Percentiles rank a stretch among this genome's conserved stretches.
Evolutionary conservation across 1,140 invertebrate species (phyloP).

Genomic region (Drosophila miranda): DNA sequence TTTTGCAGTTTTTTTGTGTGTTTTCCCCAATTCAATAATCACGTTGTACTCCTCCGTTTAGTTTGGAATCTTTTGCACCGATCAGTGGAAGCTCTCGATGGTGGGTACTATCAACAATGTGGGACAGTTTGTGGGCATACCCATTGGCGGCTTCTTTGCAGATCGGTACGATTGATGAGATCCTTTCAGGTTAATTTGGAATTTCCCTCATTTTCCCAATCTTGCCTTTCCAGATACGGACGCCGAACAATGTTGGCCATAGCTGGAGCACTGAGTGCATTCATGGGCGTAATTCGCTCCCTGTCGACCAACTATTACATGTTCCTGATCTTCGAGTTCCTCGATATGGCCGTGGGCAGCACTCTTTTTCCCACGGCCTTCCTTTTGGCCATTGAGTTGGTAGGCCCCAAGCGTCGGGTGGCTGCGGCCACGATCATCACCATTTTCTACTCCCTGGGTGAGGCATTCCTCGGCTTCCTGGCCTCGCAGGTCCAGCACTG

Average conservation of each 20-base stretch:
- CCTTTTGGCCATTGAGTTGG: slow-evolving; percentile 88
- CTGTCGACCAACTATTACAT: slow-evolving; percentile 86
- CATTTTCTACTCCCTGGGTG: slow-evolving; percentile 88
- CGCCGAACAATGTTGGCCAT: slow-evolving; percentile 85
- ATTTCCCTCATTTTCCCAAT: not conserved
- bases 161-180: slow-evolving; percentile 83
- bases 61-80: slow-evolving; percentile 84
- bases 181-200: not conserved
- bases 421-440: slow-evolving; percentile 89
- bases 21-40: not conserved
- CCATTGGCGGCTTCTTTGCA: slow-evolving; percentile 87
- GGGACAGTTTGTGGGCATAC: slow-evolving; percentile 87
- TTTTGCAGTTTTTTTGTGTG: not conserved
- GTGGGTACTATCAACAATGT: slow-evolving; percentile 89
- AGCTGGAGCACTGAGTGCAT: slow-evolving; percentile 84
- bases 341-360: slow-evolving; percentile 85
- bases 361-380: slow-evolving; percentile 86
- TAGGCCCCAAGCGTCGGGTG: slow-evolving; percentile 89
- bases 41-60: slow-evolving; percentile 55
- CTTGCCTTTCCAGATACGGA: slow-evolving; percentile 83
- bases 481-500: slow-evolving; percentile 88
- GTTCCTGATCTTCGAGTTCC: slow-evolving; percentile 86
- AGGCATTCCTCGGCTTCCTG: slow-evolving; percentile 86
- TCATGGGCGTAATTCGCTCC: slow-evolving; percentile 86
- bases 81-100: slow-evolving; percentile 87